A percentile compares a stretch with the other conserved stretches of the same genome.
These are phyloP conservation scores for Philopedon plagiatum DNA, from an alignment of 2,888 invertebrate species.

Conservation along the genomic window DNA sequence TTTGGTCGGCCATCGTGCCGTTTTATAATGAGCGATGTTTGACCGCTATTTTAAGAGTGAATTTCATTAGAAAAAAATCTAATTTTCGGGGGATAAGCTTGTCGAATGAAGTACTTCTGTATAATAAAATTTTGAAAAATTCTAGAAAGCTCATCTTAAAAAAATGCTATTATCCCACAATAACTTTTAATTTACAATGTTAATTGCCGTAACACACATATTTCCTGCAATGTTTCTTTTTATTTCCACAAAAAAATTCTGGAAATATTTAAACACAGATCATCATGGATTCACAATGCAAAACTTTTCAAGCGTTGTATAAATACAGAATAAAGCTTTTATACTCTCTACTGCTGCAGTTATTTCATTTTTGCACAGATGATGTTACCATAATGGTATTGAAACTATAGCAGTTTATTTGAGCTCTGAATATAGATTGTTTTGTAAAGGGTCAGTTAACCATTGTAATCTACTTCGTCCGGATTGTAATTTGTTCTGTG, in stretches of 20 bases:
- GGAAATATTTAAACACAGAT: neutral
- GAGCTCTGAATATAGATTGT: neutral
- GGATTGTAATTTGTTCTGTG: neutral
- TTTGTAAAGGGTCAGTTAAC: neutral
- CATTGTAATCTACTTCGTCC: neutral
- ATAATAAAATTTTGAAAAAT: too few species aligned
- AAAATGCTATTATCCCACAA: too few species aligned
- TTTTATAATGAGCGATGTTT: too few species aligned
- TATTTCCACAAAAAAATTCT: neutral
- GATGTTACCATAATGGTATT: neutral
- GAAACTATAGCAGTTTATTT: neutral
- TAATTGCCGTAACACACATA: too few species aligned
- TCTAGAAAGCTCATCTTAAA: too few species aligned
- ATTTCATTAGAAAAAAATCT: too few species aligned
- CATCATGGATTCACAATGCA: neutral
- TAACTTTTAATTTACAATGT: too few species aligned
- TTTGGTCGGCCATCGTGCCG: too few species aligned
- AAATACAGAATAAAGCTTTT: constrained; percentile 11
- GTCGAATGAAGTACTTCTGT: too few species aligned
- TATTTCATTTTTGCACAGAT: constrained; percentile 3
- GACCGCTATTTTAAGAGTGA: too few species aligned
- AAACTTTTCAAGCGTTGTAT: neutral
- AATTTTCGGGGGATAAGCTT: too few species aligned
- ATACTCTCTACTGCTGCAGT: neutral
- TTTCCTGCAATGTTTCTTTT: too few species aligned